phyloP scores from a whole-genome alignment of 1,140 invertebrate species.

The Drosophila pachea region DNA sequence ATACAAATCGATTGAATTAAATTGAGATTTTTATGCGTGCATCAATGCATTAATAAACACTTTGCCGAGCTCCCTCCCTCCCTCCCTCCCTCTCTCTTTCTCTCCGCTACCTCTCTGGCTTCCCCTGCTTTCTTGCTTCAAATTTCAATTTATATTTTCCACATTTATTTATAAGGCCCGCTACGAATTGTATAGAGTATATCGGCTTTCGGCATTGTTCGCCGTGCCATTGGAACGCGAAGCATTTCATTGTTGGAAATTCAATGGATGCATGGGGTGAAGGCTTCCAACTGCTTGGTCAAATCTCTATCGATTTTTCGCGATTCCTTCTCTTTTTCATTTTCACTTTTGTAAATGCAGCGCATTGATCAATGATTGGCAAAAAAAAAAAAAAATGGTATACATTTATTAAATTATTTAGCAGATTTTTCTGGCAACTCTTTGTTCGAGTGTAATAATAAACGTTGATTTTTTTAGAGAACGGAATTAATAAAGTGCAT shows the following conservation, averaged over 20 bases:
- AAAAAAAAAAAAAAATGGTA: too few species aligned
- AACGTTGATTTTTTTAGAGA: background rate
- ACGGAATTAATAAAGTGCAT: too few species aligned
- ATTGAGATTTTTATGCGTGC: slow-evolving; percentile 71
- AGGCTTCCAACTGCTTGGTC: too few species aligned
- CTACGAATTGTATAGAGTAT: too few species aligned
- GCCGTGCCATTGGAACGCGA: too few species aligned
- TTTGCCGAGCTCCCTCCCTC: slow-evolving; percentile 4
- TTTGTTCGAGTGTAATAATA: too few species aligned
- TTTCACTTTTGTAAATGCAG: background rate
- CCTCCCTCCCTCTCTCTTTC: slow-evolving; percentile 27
- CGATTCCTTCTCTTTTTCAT: too few species aligned
- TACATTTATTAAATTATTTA: background rate
- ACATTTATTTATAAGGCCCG: slow-evolving; percentile 17
- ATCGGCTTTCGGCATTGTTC: too few species aligned
- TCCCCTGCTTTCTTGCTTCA: slow-evolving; percentile 41
- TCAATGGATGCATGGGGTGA: too few species aligned
- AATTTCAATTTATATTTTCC: slow-evolving; percentile 61
- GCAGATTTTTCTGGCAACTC: background rate
- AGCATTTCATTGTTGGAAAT: too few species aligned
- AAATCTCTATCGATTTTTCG: too few species aligned
- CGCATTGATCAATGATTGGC: background rate
- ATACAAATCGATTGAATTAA: slow-evolving; percentile 73
- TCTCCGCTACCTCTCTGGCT: too few species aligned
- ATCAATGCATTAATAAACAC: slow-evolving; percentile 70